Conservation (phyloP, 2,113 vertebrate species). For the Halichoerus grypus region DNA sequence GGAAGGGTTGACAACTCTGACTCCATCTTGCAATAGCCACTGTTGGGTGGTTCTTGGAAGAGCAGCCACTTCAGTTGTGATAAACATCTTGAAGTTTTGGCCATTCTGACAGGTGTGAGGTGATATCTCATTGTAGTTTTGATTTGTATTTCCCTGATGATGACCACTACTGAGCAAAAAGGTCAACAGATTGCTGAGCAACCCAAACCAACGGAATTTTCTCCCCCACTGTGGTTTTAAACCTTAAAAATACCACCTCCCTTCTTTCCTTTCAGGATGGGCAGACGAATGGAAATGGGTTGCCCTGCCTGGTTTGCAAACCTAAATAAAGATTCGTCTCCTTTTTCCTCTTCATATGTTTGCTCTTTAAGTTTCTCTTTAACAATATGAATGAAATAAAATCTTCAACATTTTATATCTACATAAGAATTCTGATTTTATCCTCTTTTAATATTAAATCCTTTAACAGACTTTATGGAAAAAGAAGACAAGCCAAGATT, state of each 20-base stretch:
- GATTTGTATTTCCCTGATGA: too few species aligned
- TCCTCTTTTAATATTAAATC: neutral
- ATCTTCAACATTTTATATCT: neutral
- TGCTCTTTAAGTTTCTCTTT: neutral
- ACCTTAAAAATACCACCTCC: neutral
- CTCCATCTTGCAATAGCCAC: neutral
- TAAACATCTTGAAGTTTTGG: neutral
- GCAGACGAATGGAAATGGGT: neutral
- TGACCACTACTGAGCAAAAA: neutral
- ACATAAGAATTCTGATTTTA: neutral
- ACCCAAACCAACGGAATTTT: neutral
- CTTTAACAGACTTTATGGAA: neutral
- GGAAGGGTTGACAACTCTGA: neutral
- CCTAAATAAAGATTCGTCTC: neutral
- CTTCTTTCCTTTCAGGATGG: neutral
- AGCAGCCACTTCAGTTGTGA: neutral
- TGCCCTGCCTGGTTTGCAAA: neutral
- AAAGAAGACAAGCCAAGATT: neutral
- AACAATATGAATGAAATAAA: conserved; percentile 1
- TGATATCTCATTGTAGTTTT: too few species aligned
- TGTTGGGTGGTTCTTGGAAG: neutral
- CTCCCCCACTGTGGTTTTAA: neutral
- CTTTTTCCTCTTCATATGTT: neutral
- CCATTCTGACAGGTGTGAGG: too few species aligned
- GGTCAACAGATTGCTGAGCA: neutral